Evolutionary conservation across 2,113 vertebrate species (phyloP), one percentile per base, ranked within the genome.

Genomic region (Psittacara wagleri): DNA sequence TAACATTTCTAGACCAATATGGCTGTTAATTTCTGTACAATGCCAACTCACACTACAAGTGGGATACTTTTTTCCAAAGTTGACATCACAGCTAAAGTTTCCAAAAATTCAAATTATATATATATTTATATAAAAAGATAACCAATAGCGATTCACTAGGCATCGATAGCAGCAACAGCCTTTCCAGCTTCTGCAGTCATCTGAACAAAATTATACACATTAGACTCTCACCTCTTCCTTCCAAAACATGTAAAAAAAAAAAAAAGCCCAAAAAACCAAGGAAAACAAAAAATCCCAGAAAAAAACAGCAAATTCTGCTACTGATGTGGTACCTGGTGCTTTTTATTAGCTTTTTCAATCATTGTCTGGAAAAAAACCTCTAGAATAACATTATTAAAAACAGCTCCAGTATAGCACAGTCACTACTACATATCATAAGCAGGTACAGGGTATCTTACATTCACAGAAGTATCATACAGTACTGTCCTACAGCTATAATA

Each of bases 21-120:
- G 98, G 98, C 98, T 98, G 98, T 98, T 98, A 98, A 98, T 98
- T 98, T 98, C 98, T 98, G 98, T 98, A 98, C 98, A 98, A 98
- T 98, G 98, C 98, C 98, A 98, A 98, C 98, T 97, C 97, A 98
- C 96, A 86, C 97, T 98, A 98, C 88, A 98, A 98, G 98, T 98
- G 97, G 97, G 97, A 98, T 97, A 97, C 96, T 97, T 97, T 97
- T 97, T 92, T 96, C 97, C 96, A 97, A 98, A 98, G 97, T 98
- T 98, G 98, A 98, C 97, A 98, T 97, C 97, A 98, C 98, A 98
- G 98, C 97, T 98, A 97, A 97, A 96, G 97, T 98, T 97, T 97
- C 95, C 96, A 98, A 98, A 98, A 98, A 94, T 97, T 97, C 97
- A 98, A 98, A 98, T 98, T 98, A 98, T 98, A 98, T 98, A 97